Evolutionary conservation across 2,797 vertebrate species (phyloP).

Genomic region (Sebastes wilsoni): DNA sequence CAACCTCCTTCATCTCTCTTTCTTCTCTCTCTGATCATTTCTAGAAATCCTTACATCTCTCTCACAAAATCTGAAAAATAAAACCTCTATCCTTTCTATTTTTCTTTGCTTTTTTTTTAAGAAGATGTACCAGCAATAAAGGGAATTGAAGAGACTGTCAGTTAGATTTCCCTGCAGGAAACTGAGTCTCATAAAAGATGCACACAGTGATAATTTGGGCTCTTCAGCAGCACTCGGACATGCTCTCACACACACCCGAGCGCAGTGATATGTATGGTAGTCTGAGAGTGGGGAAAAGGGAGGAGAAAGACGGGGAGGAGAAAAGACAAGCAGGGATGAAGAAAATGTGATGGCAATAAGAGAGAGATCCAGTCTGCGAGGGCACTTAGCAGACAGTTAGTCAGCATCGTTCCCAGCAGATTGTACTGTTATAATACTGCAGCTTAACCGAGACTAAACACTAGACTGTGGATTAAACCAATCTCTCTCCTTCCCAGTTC

Average conservation of each 20-base stretch:
- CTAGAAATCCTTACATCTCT: conserved; percentile 6
- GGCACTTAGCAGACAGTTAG: not conserved
- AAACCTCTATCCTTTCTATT: not conserved
- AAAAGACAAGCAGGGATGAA: not conserved
- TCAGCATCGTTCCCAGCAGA: not conserved
- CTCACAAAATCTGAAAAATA: conserved; percentile 1
- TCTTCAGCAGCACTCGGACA: not conserved
- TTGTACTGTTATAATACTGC: conserved; percentile 10
- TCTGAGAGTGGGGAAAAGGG: not conserved
- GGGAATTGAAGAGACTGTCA: not conserved
- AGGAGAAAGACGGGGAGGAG: not conserved
- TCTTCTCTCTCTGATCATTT: conserved; percentile 6
- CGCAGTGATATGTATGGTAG: not conserved
- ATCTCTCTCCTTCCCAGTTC: conserved; percentile 1
- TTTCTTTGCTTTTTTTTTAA: not conserved
- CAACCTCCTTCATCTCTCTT: conserved; percentile 29
- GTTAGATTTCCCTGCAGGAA: conserved; percentile 25
- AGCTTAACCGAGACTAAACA: conserved; percentile 11
- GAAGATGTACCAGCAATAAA: not conserved
- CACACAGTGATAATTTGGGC: not conserved
- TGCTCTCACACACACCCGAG: not conserved
- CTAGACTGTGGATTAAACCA: conserved; percentile 17
- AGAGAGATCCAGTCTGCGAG: not conserved
- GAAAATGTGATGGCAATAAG: not conserved
- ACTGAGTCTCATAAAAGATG: conserved; percentile 17